phyloP scores from a whole-genome alignment of 2,888 invertebrate genomes.

The Mesorhabditis spiculigera region DNA sequence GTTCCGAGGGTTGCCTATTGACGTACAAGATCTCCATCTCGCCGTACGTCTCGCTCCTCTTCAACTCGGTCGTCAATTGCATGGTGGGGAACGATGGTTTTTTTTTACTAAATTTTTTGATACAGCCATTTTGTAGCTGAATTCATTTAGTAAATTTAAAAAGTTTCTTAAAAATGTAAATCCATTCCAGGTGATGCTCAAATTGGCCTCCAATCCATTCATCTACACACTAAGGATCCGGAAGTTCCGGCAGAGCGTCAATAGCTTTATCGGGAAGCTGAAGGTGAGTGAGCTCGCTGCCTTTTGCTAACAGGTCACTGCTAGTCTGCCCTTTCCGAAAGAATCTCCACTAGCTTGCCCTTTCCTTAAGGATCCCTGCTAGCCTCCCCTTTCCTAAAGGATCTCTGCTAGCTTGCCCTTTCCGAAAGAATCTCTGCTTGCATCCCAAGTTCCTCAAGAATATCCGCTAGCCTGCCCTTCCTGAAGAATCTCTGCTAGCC shows the following conservation, averaged over 20 bases:
- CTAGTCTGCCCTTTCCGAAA: too few relatives aligned
- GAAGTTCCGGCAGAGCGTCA: constrained; percentile 45
- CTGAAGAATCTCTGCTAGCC: too few relatives aligned
- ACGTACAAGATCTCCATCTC: not conserved
- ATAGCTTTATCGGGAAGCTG: constrained; percentile 16
- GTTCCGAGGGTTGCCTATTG: not conserved
- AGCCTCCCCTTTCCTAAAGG: too few relatives aligned
- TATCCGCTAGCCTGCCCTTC: too few relatives aligned
- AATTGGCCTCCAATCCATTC: constrained; percentile 54
- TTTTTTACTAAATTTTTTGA: too few relatives aligned
- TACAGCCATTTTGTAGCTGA: too few relatives aligned
- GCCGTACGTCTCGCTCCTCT: not conserved
- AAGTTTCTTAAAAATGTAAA: constrained; percentile 7
- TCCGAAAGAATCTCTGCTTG: too few relatives aligned
- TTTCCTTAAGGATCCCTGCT: too few relatives aligned
- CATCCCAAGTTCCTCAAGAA: too few relatives aligned
- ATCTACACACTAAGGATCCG: constrained; percentile 55
- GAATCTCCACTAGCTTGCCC: too few relatives aligned
- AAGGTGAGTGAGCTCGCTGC: not conserved
- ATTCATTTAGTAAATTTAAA: not conserved
- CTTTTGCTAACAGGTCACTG: too few relatives aligned
- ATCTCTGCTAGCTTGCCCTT: too few relatives aligned
- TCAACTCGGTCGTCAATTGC: constrained; percentile 1
- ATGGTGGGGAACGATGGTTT: not conserved
- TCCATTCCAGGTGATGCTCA: constrained; percentile 46